Evolutionary conservation across 1,140 invertebrate species (phyloP), one percentile per base, ranked within the genome.

Genomic region (Anadara kagoshimensis): DNA sequence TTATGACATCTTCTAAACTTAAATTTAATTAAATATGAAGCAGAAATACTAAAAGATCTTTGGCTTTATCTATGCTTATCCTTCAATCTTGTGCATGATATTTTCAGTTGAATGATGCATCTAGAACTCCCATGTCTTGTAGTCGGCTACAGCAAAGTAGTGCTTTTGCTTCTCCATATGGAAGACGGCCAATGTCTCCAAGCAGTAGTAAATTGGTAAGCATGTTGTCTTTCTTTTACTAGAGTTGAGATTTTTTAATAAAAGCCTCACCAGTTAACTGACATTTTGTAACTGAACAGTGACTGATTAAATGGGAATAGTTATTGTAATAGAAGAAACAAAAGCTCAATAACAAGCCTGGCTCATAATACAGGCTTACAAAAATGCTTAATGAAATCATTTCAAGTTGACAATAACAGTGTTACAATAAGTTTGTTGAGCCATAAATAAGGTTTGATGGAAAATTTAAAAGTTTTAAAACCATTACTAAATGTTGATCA

Each of bases 21-120:
- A 2, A 24, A 20, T 22, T 24, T 1, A 57, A 29, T 24, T 2
- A 3, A 20, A 12, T 7, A 24, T 57, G 12, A 12, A 20, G 4
- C 12, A 20, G 26, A n/a, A 20, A 3, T 24, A 20, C 3, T 24
- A n/a, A 57, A 57, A 29, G 2, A n/a, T 57, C 5, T 4, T 3
- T 20, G 2, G 12, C 14, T 5, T 57, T n/a, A 12, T 16, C 14
- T 57, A 7, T 24, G 54, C 11, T 14, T 57, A 12, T 20, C 22
- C 26, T 14, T 57, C 4, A 24, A 4, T 20, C 54, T 22, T 57
- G 20, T 24, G 12, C 58, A 51, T 67, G 58, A 69, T 69, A n/a
- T 14, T 65, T 73, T 73, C 73, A 85, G 83, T 45, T 83, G 77
- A 83, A 85, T 73, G 79, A 82, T 41, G 80, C 79, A 49, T 58